Base-by-base conservation (phyloP, 2,888 invertebrate genomes). In the Microctonus brassicae region DNA sequence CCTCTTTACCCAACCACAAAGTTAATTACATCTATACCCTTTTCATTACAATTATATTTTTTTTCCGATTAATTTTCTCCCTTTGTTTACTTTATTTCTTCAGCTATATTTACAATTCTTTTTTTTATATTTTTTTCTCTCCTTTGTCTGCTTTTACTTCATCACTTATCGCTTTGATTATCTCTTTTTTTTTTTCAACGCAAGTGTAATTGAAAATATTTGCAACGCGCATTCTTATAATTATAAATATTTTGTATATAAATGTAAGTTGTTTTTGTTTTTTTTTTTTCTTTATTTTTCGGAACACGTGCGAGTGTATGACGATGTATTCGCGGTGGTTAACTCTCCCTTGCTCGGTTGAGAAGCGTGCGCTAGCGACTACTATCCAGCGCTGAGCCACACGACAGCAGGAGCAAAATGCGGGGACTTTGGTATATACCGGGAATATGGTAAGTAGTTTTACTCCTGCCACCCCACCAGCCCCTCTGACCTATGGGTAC, bases 371-470 rank as follows among this genome's bases (percentile, higher is more conserved):
- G 83, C 80, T 79, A 81, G 82, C 82, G 81, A 84, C 83, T 85
- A 82, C 85, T 84, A 84, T 86, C 84, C 80, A 81, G 80, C 82
- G 76, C 68, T 62, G 65, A 70, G 74, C 63, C 68, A 72, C 76
- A 74, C 75, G 74, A 72, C 67, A 75, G 75, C 72, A 77, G 77
- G 80, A 80, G 83, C 82, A 81, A 76, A 79, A 77, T 82, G 81
- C 80, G 80, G 65, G 82, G 81, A 84, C 81, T 83, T 83, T 81
- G 82, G 83, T 83, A 82, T 84, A 84, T 83, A 65, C 39, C 82
- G 85, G 82, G 83, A 84, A 83, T 86, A 86, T 86, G 86, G 84
- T 85, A 86, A 86, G 86, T 87, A 86, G 87, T 78, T 85, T 81
- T 83, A 85, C 84, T 84, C 86, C 84, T 83, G 84, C 82, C 81